A percentile compares a stretch with the other conserved stretches of the same genome.
phyloP scores from a whole-genome alignment of 2,797 vertebrate genomes.

The Coregonus ussuriensis region DNA sequence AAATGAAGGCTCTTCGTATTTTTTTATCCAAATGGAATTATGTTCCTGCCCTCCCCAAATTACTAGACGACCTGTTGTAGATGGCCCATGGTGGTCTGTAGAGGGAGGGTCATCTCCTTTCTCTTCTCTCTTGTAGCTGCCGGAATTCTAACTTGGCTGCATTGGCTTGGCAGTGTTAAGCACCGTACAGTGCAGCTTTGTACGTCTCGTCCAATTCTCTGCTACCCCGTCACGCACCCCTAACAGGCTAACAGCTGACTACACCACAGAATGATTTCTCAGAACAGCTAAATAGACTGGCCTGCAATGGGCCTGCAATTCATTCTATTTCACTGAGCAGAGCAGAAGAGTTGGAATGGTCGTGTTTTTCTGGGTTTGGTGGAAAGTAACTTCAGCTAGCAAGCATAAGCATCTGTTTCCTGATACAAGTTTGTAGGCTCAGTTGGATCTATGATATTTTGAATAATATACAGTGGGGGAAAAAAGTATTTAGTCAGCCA shows the following conservation, averaged over 20 bases:
- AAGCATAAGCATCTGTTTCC: constrained; percentile 1
- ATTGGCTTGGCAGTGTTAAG: background rate
- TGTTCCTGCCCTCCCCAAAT: background rate
- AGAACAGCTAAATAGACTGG: background rate
- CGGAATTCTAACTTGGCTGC: background rate
- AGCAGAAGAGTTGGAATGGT: background rate
- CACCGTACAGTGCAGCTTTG: background rate
- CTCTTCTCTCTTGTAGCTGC: background rate
- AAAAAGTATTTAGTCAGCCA: too few relatives aligned
- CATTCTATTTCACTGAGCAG: background rate
- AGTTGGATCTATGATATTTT: background rate
- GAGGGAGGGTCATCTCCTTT: background rate
- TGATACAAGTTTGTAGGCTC: background rate
- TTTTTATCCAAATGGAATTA: background rate
- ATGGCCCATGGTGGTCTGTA: background rate
- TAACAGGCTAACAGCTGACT: constrained; percentile 1
- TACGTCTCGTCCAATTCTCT: background rate
- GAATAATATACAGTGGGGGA: too few relatives aligned
- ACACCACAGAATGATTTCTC: background rate
- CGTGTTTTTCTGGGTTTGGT: background rate
- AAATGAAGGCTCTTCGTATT: background rate
- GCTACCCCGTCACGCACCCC: background rate
- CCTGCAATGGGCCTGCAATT: background rate
- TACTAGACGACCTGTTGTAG: background rate
- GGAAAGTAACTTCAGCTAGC: background rate